Evolutionary conservation across 2,888 invertebrate species (phyloP).

Genomic region (Drosophila prolongata): DNA sequence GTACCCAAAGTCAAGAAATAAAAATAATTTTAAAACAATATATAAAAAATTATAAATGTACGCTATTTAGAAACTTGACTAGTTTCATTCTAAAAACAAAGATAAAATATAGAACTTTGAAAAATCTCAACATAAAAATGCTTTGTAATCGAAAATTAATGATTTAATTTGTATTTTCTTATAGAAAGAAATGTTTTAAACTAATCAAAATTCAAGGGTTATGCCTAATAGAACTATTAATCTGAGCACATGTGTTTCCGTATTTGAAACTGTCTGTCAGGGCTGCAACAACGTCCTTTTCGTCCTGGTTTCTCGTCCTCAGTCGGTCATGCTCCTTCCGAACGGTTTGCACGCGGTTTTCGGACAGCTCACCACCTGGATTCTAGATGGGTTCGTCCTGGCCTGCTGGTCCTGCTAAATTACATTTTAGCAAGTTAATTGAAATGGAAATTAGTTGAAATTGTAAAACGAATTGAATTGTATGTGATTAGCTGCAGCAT

Average conservation of each 20-base stretch:
- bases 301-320: slow-evolving; percentile 31
- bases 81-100: too few relatives aligned
- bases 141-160: too few relatives aligned
- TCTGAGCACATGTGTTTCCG: neutral
- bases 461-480: slow-evolving; percentile 84
- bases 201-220: too few relatives aligned
- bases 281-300: slow-evolving; percentile 35
- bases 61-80: too few relatives aligned
- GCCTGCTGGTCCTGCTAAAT: slow-evolving; percentile 66
- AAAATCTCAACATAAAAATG: too few relatives aligned
- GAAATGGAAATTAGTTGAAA: slow-evolving; percentile 84
- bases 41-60: too few relatives aligned
- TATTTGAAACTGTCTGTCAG: slow-evolving; percentile 25
- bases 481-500: slow-evolving; percentile 82
- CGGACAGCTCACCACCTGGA: slow-evolving; percentile 27
- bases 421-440: slow-evolving; percentile 84
- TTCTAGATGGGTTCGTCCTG: slow-evolving; percentile 17
- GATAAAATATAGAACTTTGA: too few relatives aligned
- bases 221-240: neutral
- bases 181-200: too few relatives aligned
- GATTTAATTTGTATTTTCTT: too few relatives aligned
- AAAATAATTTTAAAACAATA: too few relatives aligned
- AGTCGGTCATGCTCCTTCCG: slow-evolving; percentile 49
- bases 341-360: slow-evolving; percentile 45
- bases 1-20: too few relatives aligned